These are phyloP conservation scores for Scaptodrosophila lebanonensis DNA, from an alignment of 1,140 invertebrate genomes.

Conservation along the genomic window DNA sequence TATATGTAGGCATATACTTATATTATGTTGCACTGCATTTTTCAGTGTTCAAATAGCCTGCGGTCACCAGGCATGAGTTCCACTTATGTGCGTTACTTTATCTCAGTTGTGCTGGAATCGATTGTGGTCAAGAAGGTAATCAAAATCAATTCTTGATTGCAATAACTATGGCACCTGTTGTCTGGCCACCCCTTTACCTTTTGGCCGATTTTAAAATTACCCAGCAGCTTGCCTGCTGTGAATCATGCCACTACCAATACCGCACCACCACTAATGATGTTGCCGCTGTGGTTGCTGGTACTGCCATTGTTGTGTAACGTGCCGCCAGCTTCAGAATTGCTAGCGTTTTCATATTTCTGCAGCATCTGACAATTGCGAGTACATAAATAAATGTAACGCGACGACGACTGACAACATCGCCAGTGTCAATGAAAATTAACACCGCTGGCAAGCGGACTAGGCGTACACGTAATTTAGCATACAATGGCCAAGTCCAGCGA, in stretches of 20 bases:
- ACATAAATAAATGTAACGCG: constrained; percentile 52
- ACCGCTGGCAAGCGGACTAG: constrained; percentile 46
- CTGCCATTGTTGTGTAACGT: constrained; percentile 55
- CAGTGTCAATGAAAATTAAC: constrained; percentile 73
- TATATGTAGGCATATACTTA: too few relatives aligned
- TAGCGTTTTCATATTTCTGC: constrained; percentile 24
- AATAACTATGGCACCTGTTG: constrained; percentile 19
- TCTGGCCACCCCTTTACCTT: background rate
- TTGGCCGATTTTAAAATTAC: constrained; percentile 9
- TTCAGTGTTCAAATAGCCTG: too few relatives aligned
- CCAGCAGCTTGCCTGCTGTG: constrained; percentile 40
- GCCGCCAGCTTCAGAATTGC: constrained; percentile 47
- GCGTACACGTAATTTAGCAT: constrained; percentile 70
- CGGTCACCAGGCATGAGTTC: constrained; percentile 42
- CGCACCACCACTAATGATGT: constrained; percentile 64
- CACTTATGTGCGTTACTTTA: constrained; percentile 37
- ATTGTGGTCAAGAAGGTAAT: constrained; percentile 72
- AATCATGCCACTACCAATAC: constrained; percentile 48
- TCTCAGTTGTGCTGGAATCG: constrained; percentile 57
- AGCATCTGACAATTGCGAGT: constrained; percentile 52
- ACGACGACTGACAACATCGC: constrained; percentile 30
- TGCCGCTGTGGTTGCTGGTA: constrained; percentile 20
- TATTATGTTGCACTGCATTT: too few relatives aligned
- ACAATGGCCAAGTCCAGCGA: constrained; percentile 45
- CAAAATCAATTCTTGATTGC: constrained; percentile 28